Evolutionary conservation across 2,797 vertebrate species (phyloP), one percentile per base, ranked within the genome.

Genomic region (Fistularia tabacaria): DNA sequence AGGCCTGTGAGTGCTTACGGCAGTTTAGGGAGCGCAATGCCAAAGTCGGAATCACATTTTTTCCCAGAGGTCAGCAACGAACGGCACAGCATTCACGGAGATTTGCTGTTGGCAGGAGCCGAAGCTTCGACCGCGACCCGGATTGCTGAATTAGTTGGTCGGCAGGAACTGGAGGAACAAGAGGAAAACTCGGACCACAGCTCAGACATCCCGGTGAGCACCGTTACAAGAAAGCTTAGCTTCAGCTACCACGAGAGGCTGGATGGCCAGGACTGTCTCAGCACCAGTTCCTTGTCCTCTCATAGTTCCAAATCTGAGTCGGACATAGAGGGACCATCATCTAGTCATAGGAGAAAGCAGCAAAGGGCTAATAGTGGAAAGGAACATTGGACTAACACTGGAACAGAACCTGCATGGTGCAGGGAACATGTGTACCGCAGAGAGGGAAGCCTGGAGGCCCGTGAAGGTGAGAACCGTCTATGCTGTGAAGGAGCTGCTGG

Each of bases 201-300:
- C 50, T 85, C 84, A 3, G 85, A 90, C 63, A 74, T 85, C 40
- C 76, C 85, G 48, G 77, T 76, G 41, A 59, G 76, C n/a, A 65
- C 77, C 3, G 25, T 77, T 5, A 70, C 64, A 60, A 82, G 79
- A 57, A 88, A 88, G 46, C 70, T 84, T 15, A 85, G 69, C 54
- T 88, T 89, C 54, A 71, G 78, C 15, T 88, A 79, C 46, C 70
- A 85, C 40, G 87, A 90, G 25, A 71, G 66, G 7, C 82, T 77
- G 13, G 86, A 90, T 64, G 81, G 75, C 39, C 87, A 89, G 48
- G 88, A 91, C 58, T 90, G 74, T 75, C 79, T 65, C 9, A 91
- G 89, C 77, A 88, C 65, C 8, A 91, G 90, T 61, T 92, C 90
- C 2, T 77, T 89, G 62, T 91, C 91, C n/a, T 92, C 91, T 38